Conservation (phyloP, 1,140 invertebrate species). For the Tyrophagus putrescentiae region DNA sequence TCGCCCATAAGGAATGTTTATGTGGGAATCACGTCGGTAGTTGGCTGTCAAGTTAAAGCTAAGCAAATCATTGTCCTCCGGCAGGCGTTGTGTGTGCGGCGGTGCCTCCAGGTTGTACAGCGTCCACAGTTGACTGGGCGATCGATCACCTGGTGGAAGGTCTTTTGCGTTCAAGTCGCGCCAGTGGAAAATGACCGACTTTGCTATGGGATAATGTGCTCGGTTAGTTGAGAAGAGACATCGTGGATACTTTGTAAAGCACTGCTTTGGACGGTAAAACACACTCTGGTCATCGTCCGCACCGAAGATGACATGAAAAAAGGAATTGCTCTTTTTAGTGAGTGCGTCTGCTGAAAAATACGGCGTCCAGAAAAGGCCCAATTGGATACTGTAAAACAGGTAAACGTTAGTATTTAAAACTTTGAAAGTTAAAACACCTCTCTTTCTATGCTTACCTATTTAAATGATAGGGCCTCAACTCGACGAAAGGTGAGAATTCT, state of each 20-base stretch:
- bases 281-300: not conserved
- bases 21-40: conserved; percentile 42
- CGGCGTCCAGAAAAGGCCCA: conserved; percentile 10
- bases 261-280: not conserved
- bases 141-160: conserved; percentile 31
- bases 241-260: no score
- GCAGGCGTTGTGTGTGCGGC: conserved; percentile 24
- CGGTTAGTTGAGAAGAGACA: conserved; percentile 26
- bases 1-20: conserved; percentile 36
- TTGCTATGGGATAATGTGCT: not conserved
- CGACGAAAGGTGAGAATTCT: no score
- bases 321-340: no score
- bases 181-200: conserved; percentile 27
- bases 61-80: not conserved
- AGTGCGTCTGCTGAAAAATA: not conserved
- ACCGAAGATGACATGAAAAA: no score
- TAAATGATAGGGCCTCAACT: no score
- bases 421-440: no score
- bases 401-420: no score
- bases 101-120: conserved; percentile 28
- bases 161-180: conserved; percentile 26
- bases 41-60: conserved; percentile 47
- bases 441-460: no score
- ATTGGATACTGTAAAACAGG: not conserved
- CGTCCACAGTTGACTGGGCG: conserved; percentile 26